Base-by-base conservation (phyloP, 1,140 invertebrate species). In the Sipha flava region DNA sequence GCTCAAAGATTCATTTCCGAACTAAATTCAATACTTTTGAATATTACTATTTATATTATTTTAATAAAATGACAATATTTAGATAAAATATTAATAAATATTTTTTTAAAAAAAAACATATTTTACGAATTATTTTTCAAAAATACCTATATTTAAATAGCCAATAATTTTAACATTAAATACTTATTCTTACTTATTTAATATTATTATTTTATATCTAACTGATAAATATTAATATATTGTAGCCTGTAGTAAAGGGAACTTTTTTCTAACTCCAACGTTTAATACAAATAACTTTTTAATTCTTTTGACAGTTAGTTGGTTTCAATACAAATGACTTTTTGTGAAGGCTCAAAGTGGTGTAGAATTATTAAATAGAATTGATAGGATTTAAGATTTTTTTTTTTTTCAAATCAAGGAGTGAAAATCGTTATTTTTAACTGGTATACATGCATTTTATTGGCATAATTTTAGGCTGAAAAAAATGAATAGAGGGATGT, bases 341-440 rank as follows among this genome's bases (percentile, higher is more conserved):
- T 70, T 47, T n/a, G 40, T 47, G 7, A 14, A 10, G 21, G 12
- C 29, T 43, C 66, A 70, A 70, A 70, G 66, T 29, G 66, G 66
- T 70, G 66, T 70, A 47, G 40, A 16, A 70, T 70, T 70, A 70
- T 29, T 23, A 70, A 70, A 70, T 9, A 43, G 47, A 43, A 47
- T 70, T 70, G 40, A 70, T 70, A 70, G 23, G 16, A 29, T 47
- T 47, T 68, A n/a, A n/a, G n/a, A n/a, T 26, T 68, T 26, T 18
- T 7, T 29, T 68, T 70, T 64, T 66, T 70, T 70, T 45, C 66
- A 70, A 70, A 70, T 70, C 66, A 10, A 47, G 40, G 12, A 29
- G 54, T 59, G 23, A 47, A 62, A 70, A 70, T 70, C 66, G 40
- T 70, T 70, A 70, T 70, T 70, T 70, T 70, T 70, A 70, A 70